Evolutionary conservation across 1,140 invertebrate species (phyloP).

Genomic region (Babylonia areolata): DNA sequence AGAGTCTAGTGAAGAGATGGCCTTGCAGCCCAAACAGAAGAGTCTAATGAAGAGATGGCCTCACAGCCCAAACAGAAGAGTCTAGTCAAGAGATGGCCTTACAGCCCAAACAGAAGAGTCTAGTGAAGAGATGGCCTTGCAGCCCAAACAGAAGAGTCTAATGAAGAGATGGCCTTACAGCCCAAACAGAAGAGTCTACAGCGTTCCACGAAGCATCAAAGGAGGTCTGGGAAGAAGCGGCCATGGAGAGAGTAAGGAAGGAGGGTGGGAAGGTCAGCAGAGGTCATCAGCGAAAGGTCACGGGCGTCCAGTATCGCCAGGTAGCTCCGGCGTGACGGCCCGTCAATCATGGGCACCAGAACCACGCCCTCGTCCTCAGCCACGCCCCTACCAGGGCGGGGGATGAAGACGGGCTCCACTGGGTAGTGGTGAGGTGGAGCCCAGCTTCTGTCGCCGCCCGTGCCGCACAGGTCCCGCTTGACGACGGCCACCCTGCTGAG

Average conservation of each 20-base stretch:
- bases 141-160: too few relatives aligned
- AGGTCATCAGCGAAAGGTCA: conserved; percentile 55
- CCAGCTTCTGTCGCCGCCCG: conserved; percentile 55
- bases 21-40: too few relatives aligned
- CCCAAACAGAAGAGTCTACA: too few relatives aligned
- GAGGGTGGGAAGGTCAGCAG: conserved; percentile 58
- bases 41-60: too few relatives aligned
- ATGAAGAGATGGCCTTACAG: too few relatives aligned
- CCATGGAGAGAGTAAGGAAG: conserved; percentile 70
- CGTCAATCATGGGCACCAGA: conserved; percentile 65
- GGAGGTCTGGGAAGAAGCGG: conserved; percentile 60
- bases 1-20: too few relatives aligned
- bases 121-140: too few relatives aligned
- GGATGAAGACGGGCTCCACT: conserved; percentile 67
- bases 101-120: too few relatives aligned
- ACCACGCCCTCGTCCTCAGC: conserved; percentile 69
- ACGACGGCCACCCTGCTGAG: conserved; percentile 63
- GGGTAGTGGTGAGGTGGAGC: conserved; percentile 58
- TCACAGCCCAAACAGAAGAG: too few relatives aligned
- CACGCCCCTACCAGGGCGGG: conserved; percentile 42
- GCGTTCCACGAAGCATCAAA: too few relatives aligned
- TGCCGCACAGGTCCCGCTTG: conserved; percentile 68
- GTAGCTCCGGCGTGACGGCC: conserved; percentile 50
- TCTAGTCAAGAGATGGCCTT: too few relatives aligned
- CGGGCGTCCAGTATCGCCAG: conserved; percentile 64